Evolutionary conservation across 2,113 vertebrate species (phyloP).

Genomic region (Zosterops japonicus): DNA sequence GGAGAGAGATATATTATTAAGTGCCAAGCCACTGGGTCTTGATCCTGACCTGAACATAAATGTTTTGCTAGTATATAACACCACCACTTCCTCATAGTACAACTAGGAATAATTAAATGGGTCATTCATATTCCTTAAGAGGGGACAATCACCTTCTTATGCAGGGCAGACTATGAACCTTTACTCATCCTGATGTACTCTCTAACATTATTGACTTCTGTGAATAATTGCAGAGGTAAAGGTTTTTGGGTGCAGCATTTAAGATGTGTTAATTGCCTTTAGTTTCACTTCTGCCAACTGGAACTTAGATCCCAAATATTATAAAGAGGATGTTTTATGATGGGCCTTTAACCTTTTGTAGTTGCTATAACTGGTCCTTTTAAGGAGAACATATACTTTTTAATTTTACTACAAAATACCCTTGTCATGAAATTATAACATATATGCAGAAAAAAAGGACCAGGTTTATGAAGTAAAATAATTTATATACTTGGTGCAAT

Average conservation of each 20-base stretch:
- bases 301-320: neutral
- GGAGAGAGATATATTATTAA: neutral
- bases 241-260: neutral
- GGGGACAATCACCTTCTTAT: neutral
- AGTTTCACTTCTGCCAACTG: neutral
- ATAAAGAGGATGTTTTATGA: neutral
- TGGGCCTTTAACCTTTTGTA: neutral
- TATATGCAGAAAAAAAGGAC: neutral
- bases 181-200: neutral
- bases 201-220: neutral
- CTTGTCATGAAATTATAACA: neutral
- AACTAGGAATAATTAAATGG: conserved; percentile 1
- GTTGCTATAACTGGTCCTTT: neutral
- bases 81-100: neutral
- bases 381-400: neutral
- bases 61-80: neutral
- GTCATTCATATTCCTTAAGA: neutral
- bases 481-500: neutral
- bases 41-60: neutral
- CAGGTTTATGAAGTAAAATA: neutral
- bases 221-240: conserved; percentile 19
- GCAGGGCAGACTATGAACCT: neutral
- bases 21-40: neutral
- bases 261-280: neutral
- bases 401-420: neutral